A percentile compares a stretch with the other conserved stretches of the same genome.
Evolutionary conservation across 2,797 vertebrate species (phyloP).

Genomic region (Botia almorhae): DNA sequence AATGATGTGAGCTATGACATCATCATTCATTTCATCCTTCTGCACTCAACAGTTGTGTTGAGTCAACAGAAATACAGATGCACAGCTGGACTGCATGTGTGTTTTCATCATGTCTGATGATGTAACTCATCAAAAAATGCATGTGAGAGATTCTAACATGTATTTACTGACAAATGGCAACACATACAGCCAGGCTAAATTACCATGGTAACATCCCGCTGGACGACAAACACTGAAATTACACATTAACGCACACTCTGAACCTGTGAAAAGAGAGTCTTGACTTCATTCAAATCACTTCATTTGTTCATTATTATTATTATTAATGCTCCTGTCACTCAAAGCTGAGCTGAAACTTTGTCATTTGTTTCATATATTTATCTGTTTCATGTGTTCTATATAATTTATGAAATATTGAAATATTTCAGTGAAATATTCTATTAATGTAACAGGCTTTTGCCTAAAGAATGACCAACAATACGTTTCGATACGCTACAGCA

Average conservation of each 20-base stretch:
- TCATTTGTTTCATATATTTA: not conserved
- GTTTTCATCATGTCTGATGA: not conserved
- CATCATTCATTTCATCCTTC: too few species aligned
- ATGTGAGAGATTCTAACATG: slow-evolving; percentile 42
- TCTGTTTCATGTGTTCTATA: not conserved
- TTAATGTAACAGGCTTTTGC: too few species aligned
- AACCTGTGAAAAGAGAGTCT: slow-evolving; percentile 29
- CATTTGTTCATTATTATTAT: slow-evolving; percentile 23
- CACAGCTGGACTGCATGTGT: not conserved
- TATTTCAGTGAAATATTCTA: too few species aligned
- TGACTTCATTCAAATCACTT: not conserved
- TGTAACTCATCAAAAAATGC: slow-evolving; percentile 42
- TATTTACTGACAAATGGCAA: slow-evolving; percentile 62
- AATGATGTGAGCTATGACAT: too few species aligned
- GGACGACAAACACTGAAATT: slow-evolving; percentile 45
- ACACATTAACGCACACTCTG: slow-evolving; percentile 23
- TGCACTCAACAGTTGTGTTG: too few species aligned
- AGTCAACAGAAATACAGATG: too few species aligned
- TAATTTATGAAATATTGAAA: too few species aligned
- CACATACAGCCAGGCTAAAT: slow-evolving; percentile 68
- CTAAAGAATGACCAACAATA: too few species aligned
- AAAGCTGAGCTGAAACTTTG: not conserved
- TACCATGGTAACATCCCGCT: slow-evolving; percentile 58
- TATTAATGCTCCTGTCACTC: slow-evolving; percentile 19
- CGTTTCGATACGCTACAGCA: too few species aligned